phyloP scores from a whole-genome alignment of 2,113 vertebrate genomes.

The Tetrax tetrax region DNA sequence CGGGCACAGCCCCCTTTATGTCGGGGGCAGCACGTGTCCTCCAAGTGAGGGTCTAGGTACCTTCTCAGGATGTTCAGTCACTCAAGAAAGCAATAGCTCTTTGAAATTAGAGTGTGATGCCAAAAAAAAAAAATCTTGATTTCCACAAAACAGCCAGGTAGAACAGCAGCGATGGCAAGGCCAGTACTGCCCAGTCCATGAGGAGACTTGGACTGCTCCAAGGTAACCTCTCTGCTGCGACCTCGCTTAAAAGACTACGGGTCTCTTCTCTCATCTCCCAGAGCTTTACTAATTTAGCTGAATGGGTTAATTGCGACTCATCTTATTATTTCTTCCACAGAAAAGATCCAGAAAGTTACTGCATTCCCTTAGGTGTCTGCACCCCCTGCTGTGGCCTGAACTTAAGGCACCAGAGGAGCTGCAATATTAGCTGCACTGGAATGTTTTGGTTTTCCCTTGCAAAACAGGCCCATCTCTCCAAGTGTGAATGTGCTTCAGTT shows the following conservation, averaged over 20 bases:
- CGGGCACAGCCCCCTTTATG: not conserved
- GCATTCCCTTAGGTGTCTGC: slow-evolving; percentile 35
- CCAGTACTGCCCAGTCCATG: fast-evolving
- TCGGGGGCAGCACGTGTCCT: not conserved
- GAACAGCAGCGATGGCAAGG: not conserved
- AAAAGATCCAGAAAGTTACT: slow-evolving; percentile 54
- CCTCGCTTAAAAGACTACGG: not conserved
- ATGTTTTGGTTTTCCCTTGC: slow-evolving; percentile 63
- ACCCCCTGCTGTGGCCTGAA: slow-evolving; percentile 57
- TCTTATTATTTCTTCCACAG: slow-evolving; percentile 41
- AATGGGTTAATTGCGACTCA: slow-evolving; percentile 26
- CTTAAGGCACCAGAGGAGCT: slow-evolving; percentile 50
- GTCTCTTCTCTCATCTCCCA: not conserved
- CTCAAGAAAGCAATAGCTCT: not conserved
- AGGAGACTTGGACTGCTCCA: not conserved
- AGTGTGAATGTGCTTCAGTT: slow-evolving; percentile 31
- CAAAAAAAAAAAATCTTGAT: not conserved
- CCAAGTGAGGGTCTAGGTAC: not conserved
- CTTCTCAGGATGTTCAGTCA: not conserved
- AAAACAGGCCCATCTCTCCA: slow-evolving; percentile 34
- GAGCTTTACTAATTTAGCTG: not conserved
- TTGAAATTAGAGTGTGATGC: not conserved
- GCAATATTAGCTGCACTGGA: slow-evolving; percentile 54
- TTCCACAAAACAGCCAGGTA: not conserved
- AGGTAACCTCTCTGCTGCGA: not conserved